Percentiles rank a stretch among this genome's conserved stretches.
Evolutionary conservation across 2,888 invertebrate genomes (phyloP).

Genomic region (Chironomus riparius): DNA sequence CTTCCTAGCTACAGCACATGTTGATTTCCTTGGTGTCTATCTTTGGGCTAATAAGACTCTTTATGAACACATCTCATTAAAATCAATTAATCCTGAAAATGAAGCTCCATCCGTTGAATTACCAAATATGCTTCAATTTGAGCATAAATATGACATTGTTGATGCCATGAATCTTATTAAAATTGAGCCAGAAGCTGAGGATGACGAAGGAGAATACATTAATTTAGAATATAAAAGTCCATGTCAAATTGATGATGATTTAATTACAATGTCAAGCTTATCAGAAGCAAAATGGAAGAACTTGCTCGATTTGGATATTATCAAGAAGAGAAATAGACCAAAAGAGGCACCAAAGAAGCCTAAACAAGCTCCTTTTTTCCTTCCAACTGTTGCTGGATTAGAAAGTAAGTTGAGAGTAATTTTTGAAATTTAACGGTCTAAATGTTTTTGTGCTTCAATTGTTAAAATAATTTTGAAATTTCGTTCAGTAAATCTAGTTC

Average conservation of each 20-base stretch:
- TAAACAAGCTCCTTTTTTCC: constrained; percentile 89
- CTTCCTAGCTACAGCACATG: constrained; percentile 80
- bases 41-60: constrained; percentile 88
- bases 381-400: constrained; percentile 80
- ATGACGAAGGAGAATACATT: constrained; percentile 38
- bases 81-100: constrained; percentile 52
- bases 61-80: constrained; percentile 70
- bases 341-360: constrained; percentile 71
- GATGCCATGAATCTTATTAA: constrained; percentile 33
- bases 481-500: too few species aligned
- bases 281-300: constrained; percentile 88
- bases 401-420: constrained; percentile 39
- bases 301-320: constrained; percentile 72
- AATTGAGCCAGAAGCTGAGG: constrained; percentile 34
- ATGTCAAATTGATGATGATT: constrained; percentile 45
- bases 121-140: constrained; percentile 40
- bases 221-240: constrained; percentile 39
- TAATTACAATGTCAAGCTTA: constrained; percentile 77
- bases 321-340: constrained; percentile 84
- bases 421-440: too few species aligned
- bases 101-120: constrained; percentile 47
- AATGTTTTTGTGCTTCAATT: too few species aligned
- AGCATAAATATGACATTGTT: constrained; percentile 28
- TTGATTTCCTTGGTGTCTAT: constrained; percentile 80
- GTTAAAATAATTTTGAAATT: too few species aligned